Evolutionary conservation across 2,797 vertebrate genomes (phyloP).

Genomic region (Lycodopsis pacificus): DNA sequence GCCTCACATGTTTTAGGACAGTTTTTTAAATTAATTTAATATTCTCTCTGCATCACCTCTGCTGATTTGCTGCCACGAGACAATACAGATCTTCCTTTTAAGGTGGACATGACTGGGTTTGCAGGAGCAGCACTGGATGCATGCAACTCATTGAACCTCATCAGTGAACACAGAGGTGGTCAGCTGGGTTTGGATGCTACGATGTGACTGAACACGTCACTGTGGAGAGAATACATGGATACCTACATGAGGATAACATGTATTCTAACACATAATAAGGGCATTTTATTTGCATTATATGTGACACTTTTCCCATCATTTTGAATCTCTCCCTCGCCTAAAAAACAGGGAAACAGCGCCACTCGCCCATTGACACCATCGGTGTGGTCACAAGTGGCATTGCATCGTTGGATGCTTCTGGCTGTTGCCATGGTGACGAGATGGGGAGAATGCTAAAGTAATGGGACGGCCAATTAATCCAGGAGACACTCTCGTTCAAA

Average conservation of each 20-base stretch:
- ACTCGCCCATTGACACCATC: rapidly evolving
- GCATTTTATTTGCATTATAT: not conserved
- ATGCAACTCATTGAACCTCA: not conserved
- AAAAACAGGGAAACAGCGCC: constrained; percentile 38
- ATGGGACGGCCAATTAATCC: not conserved
- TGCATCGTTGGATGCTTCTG: constrained; percentile 16
- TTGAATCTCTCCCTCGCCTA: not conserved
- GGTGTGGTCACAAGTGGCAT: constrained; percentile 14
- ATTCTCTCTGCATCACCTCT: not conserved
- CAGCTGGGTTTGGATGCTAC: not conserved
- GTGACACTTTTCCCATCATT: not conserved
- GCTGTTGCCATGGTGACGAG: constrained; percentile 66
- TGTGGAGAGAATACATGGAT: not conserved
- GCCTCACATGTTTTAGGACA: not conserved
- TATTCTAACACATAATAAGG: not conserved
- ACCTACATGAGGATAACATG: too few relatives aligned
- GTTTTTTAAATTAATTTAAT: not conserved
- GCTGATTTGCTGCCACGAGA: not conserved
- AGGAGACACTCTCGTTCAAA: not conserved
- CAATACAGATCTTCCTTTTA: not conserved
- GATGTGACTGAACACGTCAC: not conserved
- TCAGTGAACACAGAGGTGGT: not conserved
- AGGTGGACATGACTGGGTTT: not conserved
- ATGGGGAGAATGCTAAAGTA: constrained; percentile 7
- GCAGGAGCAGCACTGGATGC: not conserved